Base-by-base conservation (phyloP, 2,888 invertebrate species). In the Dryomyza anilis region DNA sequence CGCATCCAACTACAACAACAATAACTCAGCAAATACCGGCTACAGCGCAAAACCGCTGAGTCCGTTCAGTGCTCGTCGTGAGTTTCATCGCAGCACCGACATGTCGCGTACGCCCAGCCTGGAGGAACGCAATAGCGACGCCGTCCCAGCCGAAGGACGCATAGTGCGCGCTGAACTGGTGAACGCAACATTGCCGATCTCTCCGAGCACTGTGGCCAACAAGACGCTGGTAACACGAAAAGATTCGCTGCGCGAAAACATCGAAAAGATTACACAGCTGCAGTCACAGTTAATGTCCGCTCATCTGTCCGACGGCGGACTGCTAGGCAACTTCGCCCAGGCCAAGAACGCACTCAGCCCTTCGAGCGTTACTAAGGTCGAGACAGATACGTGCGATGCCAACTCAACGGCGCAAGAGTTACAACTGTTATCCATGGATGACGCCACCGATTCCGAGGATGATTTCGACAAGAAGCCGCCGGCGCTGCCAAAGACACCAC, bases 211-310 rank as follows among this genome's bases (percentile, higher is more conserved):
- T 36, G 30, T 8, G 16, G 65, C 25, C 21, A 55, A 58, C 30
- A 63, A 68, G 39, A 52, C 68, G 61, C 66, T 78, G 48, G 71
- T 82, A 29, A 80, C 77, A 68, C 74, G 81, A 19, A 79, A 81
- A 71, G 83, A 83, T 43, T 83, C 84, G 5, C 69, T 83, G 58
- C 76, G 83, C 19, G 84, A 83, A 57, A 83, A 83, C 61, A 83
- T 83, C 63, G 83, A 83, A 67, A 83, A 83, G 69, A 83, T 83
- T 36, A 83, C 83, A 1, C 83, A 84, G 59, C 68, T 83, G 46
- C 83, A 83, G 65, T 82, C 83, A 7, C 78, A 84, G 64, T 69
- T 83, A 30, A 83, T 84, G 84, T 83, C 84, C 19, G 78, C 82
- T 14, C 84, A 83, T 67, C 69, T 81, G 45, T 73, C 76, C 3